Evolutionary conservation across 2,888 invertebrate genomes (phyloP), one percentile per base, ranked within the genome.

Genomic region (Blera fallax): DNA sequence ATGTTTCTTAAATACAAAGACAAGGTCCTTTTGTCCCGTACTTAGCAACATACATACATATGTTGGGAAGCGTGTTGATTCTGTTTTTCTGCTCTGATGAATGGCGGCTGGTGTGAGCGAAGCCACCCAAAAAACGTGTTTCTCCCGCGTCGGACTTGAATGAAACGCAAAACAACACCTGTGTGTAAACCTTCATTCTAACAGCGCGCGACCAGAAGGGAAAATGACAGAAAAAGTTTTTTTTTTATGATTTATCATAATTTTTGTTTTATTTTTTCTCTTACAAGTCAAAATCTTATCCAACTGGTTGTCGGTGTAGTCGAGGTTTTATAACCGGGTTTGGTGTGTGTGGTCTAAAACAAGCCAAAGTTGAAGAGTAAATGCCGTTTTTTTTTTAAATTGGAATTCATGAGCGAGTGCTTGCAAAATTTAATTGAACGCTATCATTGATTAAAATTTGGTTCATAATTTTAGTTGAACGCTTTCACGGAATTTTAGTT

Each of bases 311-410:
- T 67, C 29, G 14, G 50, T 43, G 52, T 34, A 37, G 34, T 40
- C 60, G 67, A 16, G 32, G 11, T 24, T 52, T 43, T 34, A 34
- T 34, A 80, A 80, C 37, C 65, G n/a, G 65, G 37, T 76, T 37
- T 69, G n/a, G 21, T 67, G 62, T 54, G 54, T 81, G 74, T 81
- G 60, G 74, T 73, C 67, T 69, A 4, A 45, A 77, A 32, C 52
- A 16, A 56, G 58, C 40, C 11, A 4, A 10, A 16, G 40, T 64
- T 6, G 29, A 6, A 52, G 34, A 58, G 24, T 58, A 69, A 54
- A 69, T 62, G 11, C 32, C 5, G 24, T 72, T 58, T 52, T 69
- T 69, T 11, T 45, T 58, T 76, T 70, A 64, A 48, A 76, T 81
- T 69, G 52, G 54, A 34, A 24, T 58, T 60, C 45, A 54, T 54